These are phyloP conservation scores for Falco novaeseelandiae DNA, from an alignment of 2,797 vertebrate species.

Conservation along the genomic window DNA sequence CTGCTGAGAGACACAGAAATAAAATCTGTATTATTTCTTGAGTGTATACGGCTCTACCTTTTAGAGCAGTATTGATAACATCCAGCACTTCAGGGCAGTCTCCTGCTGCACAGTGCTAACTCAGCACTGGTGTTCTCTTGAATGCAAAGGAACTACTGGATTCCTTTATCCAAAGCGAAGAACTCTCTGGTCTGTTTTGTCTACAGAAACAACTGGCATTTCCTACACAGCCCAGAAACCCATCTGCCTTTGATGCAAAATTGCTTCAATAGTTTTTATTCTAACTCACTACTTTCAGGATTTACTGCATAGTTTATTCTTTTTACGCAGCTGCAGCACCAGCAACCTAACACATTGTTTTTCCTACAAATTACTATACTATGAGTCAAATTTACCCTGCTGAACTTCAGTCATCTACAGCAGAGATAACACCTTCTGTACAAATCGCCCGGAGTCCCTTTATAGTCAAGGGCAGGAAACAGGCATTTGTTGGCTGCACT, in stretches of 20 bases:
- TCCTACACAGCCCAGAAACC: neutral
- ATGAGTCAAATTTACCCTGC: neutral
- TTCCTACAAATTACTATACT: neutral
- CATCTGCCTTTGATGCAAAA: neutral
- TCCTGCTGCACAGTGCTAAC: neutral
- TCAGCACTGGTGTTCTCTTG: neutral
- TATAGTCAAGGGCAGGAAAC: neutral
- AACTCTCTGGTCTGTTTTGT: neutral
- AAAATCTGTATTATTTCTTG: neutral
- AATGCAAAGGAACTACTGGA: neutral
- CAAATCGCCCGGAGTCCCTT: neutral
- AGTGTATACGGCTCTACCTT: neutral
- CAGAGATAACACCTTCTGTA: neutral
- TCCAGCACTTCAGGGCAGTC: neutral
- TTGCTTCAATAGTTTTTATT: neutral
- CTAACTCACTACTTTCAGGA: neutral
- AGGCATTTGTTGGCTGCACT: neutral
- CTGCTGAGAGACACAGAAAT: neutral
- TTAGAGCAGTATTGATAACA: neutral
- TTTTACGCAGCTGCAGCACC: neutral
- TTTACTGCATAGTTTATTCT: neutral
- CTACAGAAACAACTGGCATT: neutral
- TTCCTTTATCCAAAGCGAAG: neutral
- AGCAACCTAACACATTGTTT: neutral
- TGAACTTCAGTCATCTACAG: neutral